Base-by-base conservation (phyloP, 1,140 invertebrate genomes). In the Formica exsecta region DNA sequence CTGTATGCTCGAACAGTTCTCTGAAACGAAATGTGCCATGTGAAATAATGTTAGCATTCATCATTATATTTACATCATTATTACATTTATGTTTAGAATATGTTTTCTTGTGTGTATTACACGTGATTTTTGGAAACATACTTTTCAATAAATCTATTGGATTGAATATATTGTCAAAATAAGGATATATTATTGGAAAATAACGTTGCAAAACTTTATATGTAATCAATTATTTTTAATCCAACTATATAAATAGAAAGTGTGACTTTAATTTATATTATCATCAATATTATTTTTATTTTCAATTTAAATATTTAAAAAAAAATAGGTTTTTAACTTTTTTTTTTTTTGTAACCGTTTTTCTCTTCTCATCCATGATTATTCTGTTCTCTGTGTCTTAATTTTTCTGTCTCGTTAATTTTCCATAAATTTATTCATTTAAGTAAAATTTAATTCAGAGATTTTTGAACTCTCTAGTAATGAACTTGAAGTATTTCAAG, bases 1-100 rank as follows among this genome's bases (percentile, higher is more conserved):
- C 96, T 16, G 96, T 94, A 90, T 98, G 97, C 8, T 96, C 96
- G 87, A 98, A 93, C 3, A 93, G 66, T 94, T 98, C 97, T 83
- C 97, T 98, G 90, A 16, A 95, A 89, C 29, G 4, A 48, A 5
- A 73, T 44, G 7, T 38, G 6, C 6, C 1, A 51, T 51, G 25
- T 59, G 41, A 3, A 54, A 54, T 57, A 16, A 54, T 54, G 4
- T 80, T 80, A 80, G 6, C 11, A 25, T 80, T 25, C 22, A 19
- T 62, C 11, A 64, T 51, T 66, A 51, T 32, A 51, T 11, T 22
- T 11, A 3, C n/a, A 1, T 29, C n/a, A 68, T 79, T 79, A 54
- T 1, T 11, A 38, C 6, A 16, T 19, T 13, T 64, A 38, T 29
- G 6, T 61, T 48, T 36, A 22, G 3, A 32, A 32, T n/a, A 22